These are phyloP conservation scores for Sternarchorhynchus goeldii DNA, from an alignment of 2,797 vertebrate genomes.

Conservation along the genomic window DNA sequence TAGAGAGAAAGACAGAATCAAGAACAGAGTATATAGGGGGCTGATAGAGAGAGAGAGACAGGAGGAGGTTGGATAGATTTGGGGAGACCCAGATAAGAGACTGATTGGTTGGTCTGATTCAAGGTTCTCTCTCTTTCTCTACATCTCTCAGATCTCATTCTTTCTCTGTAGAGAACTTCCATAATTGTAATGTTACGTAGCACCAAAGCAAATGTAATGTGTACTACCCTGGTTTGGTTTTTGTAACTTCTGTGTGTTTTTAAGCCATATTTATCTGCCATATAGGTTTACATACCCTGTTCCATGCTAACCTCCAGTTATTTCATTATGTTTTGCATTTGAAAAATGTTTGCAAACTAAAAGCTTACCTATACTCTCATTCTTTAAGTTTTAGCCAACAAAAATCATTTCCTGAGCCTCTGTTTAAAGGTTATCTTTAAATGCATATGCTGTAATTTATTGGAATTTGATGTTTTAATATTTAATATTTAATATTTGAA, in stretches of 20 bases:
- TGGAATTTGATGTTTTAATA: conserved; percentile 18
- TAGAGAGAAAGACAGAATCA: conserved; percentile 58
- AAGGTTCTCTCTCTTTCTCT: conserved; percentile 81
- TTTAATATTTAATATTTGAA: conserved; percentile 21
- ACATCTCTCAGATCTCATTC: conserved; percentile 78
- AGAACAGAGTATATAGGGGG: conserved; percentile 36
- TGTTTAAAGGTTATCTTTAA: conserved; percentile 19
- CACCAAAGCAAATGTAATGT: conserved; percentile 59
- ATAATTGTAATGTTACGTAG: conserved; percentile 60
- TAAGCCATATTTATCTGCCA: conserved; percentile 63
- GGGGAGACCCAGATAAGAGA: conserved; percentile 50
- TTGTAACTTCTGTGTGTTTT: conserved; percentile 60
- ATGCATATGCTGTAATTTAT: conserved; percentile 34
- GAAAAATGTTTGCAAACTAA: conserved; percentile 17
- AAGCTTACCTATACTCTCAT: conserved; percentile 25
- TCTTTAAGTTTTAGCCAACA: conserved; percentile 15
- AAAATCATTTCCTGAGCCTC: conserved; percentile 16
- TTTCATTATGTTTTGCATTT: conserved; percentile 21
- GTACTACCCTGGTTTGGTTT: conserved; percentile 62
- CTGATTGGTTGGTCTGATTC: conserved; percentile 56
- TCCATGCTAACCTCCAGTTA: conserved; percentile 46
- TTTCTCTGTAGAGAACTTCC: conserved; percentile 77
- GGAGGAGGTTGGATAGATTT: conserved; percentile 53
- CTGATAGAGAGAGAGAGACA: conserved; percentile 58
- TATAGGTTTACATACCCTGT: conserved; percentile 45